A percentile compares a stretch with the other conserved stretches of the same genome.
Evolutionary conservation across 2,113 vertebrate species (phyloP).

Genomic region (Numida meleagris): DNA sequence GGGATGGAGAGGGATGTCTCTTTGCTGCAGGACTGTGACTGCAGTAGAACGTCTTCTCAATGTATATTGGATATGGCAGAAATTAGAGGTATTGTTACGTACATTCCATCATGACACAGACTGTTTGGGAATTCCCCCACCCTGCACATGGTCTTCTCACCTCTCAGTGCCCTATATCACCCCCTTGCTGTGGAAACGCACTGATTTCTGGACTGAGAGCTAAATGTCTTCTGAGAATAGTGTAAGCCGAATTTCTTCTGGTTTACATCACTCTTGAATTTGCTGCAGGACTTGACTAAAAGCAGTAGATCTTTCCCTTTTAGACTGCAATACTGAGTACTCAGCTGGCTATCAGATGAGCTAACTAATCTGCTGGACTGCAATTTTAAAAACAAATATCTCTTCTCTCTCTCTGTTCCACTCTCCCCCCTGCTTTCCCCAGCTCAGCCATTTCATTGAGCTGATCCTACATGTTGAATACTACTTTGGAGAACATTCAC

Average conservation of each 20-base stretch:
- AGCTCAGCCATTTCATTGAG: not conserved
- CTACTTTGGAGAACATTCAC: not conserved
- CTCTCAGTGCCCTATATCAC: not conserved
- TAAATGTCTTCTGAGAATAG: not conserved
- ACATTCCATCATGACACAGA: not conserved
- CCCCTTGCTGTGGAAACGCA: not conserved
- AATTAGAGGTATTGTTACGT: accelerated
- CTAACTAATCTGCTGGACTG: not conserved
- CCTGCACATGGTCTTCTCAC: not conserved
- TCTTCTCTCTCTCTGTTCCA: accelerated
- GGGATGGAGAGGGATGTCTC: not conserved
- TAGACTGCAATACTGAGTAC: not conserved
- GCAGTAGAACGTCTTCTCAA: not conserved
- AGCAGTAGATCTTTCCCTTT: accelerated
- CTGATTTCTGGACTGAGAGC: not conserved
- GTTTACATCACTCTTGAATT: not conserved
- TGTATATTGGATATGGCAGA: accelerated
- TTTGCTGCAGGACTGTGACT: not conserved
- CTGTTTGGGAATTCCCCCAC: not conserved
- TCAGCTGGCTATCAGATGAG: not conserved
- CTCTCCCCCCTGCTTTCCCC: not conserved
- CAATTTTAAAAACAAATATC: not conserved
- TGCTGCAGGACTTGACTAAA: not conserved
- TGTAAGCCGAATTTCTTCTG: not conserved
- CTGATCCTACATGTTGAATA: not conserved